Percentiles rank a stretch among this genome's conserved stretches.
Evolutionary conservation across 2,797 vertebrate genomes (phyloP).

Genomic region (Cossypha polioptera): DNA sequence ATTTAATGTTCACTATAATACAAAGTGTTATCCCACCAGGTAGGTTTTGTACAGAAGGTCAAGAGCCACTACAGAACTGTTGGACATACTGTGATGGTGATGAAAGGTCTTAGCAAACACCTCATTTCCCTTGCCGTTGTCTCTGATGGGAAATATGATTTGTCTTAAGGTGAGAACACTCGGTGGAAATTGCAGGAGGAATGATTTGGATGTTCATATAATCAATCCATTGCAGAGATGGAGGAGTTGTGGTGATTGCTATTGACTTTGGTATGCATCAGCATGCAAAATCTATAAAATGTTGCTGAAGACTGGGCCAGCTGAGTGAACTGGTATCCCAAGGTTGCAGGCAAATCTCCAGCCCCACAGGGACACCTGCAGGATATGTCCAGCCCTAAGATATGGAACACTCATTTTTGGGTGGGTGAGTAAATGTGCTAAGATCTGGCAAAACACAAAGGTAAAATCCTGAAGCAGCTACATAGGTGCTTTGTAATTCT

Average conservation of each 20-base stretch:
- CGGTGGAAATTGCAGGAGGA: background rate
- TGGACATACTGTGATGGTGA: background rate
- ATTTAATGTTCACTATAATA: background rate
- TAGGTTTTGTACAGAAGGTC: background rate
- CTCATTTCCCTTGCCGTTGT: background rate
- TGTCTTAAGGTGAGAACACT: background rate
- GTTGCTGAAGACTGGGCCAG: background rate
- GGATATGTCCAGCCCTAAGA: background rate
- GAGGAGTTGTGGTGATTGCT: background rate
- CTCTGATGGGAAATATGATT: background rate
- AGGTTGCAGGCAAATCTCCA: background rate
- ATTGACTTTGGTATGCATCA: background rate
- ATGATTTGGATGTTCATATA: background rate
- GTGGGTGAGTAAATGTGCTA: background rate
- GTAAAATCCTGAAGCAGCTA: background rate
- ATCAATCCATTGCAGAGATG: background rate
- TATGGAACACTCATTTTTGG: background rate
- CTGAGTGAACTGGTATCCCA: background rate
- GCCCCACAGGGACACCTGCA: background rate
- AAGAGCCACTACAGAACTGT: background rate
- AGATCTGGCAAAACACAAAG: background rate
- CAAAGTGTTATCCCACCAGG: background rate
- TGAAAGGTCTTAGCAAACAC: background rate
- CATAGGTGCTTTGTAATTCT: background rate
- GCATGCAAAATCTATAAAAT: background rate